phyloP scores from a whole-genome alignment of 2,888 invertebrate genomes.

The Altica lythri region DNA sequence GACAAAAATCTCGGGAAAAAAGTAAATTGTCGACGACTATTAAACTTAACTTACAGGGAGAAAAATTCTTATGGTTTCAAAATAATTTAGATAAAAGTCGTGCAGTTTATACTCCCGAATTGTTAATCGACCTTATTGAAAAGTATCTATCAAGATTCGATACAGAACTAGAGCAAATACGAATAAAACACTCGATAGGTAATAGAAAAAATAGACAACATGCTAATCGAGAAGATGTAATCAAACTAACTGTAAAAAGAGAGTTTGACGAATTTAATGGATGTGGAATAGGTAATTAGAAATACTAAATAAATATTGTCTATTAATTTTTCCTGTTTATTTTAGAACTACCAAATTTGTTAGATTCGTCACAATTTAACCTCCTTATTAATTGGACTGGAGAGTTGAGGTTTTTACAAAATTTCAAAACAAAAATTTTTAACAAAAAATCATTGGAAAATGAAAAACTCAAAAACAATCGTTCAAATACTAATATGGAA shows the following conservation, averaged over 20 bases:
- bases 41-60: conserved; percentile 74
- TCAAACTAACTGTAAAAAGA: conserved; percentile 74
- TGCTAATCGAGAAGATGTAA: conserved; percentile 77
- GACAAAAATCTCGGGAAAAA: conserved; percentile 63
- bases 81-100: conserved; percentile 64
- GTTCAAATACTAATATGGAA: no score
- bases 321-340: conserved; percentile 35
- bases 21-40: conserved; percentile 69
- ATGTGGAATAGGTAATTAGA: conserved; percentile 65
- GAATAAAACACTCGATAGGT: conserved; percentile 77
- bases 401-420: conserved; percentile 67
- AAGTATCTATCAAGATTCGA: conserved; percentile 47
- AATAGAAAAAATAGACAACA: conserved; percentile 77
- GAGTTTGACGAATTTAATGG: conserved; percentile 76
- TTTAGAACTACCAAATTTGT: conserved; percentile 73
- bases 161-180: conserved; percentile 56
- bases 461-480: no score
- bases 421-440: conserved; percentile 68
- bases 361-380: conserved; percentile 64
- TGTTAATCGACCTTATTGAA: conserved; percentile 61
- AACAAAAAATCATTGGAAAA: conserved; percentile 53
- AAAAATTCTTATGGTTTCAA: conserved; percentile 80
- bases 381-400: conserved; percentile 70
- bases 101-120: conserved; percentile 63
- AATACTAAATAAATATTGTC: neutral